Base-by-base conservation (phyloP, 2,888 invertebrate species). In the Yponomeuta cagnagella region DNA sequence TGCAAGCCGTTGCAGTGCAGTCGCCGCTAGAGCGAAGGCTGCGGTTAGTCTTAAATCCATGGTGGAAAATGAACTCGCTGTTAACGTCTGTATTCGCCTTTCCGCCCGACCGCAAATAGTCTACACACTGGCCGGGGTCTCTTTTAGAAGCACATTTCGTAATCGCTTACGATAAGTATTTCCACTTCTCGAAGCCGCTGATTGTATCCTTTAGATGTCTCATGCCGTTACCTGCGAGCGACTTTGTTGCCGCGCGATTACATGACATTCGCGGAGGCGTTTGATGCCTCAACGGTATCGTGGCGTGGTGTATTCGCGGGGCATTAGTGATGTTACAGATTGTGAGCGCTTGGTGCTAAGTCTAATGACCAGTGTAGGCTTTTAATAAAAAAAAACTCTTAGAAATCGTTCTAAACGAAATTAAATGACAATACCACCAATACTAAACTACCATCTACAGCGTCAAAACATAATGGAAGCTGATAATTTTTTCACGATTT, bases 21-120 rank as follows among this genome's bases (percentile, higher is more conserved):
- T 43, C 52, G 15, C 52, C n/a, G 10, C 37, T 23, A 78, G 77
- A 75, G 77, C 78, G 76, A 84, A 85, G 82, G 76, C 77, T 88
- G 90, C 79, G 87, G 87, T 88, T 84, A 77, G 74, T 78, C 80
- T 82, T 80, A 83, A 87, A 87, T 85, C 81, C 78, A 74, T 83
- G 80, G 83, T 88, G 87, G 86, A 87, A 43, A 88, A 88, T 87
- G 87, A 85, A 84, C 79, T 78, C 70, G 80, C 83, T 81, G 81
- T 86, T 84, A 86, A 78, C 80, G 79, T 83, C 80, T 79, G 79
- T 81, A 79, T 79, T 78, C 80, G 78, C 77, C 82, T 80, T 78
- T 78, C 77, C 80, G 79, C 77, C 77, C 76, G 80, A 89, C 90
- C 89, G 82, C 90, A 89, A 89, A 87, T 82, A 80, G 84, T 77